A percentile compares a stretch with the other conserved stretches of the same genome.
These are phyloP conservation scores for Oxyura jamaicensis DNA, from an alignment of 2,113 vertebrate species.

Conservation along the genomic window DNA sequence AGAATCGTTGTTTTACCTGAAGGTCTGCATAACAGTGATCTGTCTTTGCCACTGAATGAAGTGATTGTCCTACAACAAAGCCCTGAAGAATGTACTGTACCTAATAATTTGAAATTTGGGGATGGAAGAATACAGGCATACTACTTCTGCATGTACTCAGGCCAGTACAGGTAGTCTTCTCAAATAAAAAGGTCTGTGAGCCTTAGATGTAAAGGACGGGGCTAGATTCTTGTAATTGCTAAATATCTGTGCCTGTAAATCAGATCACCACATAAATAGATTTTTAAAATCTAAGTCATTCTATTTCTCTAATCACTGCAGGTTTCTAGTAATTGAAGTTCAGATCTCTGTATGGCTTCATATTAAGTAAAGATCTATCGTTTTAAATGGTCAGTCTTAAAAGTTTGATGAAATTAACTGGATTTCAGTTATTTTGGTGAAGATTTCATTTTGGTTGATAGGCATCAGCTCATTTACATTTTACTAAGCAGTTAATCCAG, in stretches of 20 bases:
- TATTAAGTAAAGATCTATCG: not conserved
- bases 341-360: not conserved
- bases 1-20: not conserved
- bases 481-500: not conserved
- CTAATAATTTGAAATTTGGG: not conserved
- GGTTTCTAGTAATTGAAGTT: not conserved
- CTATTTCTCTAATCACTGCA: not conserved
- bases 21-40: not conserved
- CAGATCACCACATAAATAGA: not conserved
- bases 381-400: not conserved
- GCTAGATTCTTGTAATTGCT: not conserved
- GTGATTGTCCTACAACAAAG: not conserved
- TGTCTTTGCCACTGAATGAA: not conserved
- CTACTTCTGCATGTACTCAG: not conserved
- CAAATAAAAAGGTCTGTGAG: not conserved
- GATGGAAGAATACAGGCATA: not conserved
- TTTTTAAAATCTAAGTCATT: not conserved
- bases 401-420: not conserved
- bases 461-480: not conserved
- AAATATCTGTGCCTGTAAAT: not conserved
- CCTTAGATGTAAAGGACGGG: not conserved
- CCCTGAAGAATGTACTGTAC: not conserved
- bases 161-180: not conserved
- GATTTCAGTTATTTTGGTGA: not conserved
- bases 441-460: not conserved